Base-by-base conservation (phyloP, 2,888 invertebrate species). In the Uropetala carovei region DNA sequence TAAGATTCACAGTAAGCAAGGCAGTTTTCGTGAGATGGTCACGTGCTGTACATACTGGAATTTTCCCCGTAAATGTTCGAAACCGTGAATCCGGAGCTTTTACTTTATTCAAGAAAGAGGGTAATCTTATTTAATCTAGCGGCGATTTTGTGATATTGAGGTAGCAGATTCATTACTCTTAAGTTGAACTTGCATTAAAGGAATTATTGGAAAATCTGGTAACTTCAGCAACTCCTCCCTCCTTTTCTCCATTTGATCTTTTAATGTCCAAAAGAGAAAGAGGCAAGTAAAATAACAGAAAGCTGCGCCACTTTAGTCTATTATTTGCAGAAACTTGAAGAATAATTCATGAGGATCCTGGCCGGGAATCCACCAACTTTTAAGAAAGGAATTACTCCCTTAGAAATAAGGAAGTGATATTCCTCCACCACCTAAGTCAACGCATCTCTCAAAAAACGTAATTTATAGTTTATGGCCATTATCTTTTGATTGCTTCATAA, bases 151-250 rank as follows among this genome's bases (percentile, higher is more conserved):
- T 43, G 43, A 43, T 43, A 43, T 43, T 5, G 43, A 43, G 43
- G 43, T 43, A 43, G 43, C 1, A 43, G 43, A 43, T 43, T 43
- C 43, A 43, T 1, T 43, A 3, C 5, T 43, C 43, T 43, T 43
- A 43, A 43, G 3, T 43, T 43, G 43, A 5, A 43, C 43, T 27
- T 18, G n/a, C n/a, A 75, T 75, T 10, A 75, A 75, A 75, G 75
- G 75, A 75, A 18, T 75, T 18, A 75, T n/a, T n/a, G 75, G 75
- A 75, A 75, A 75, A 75, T 11, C 75, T 75, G 27, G 85, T 11
- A 58, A 57, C 85, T 85, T 85, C 7, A 22, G 57, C 22, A 22
- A 58, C 18, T 83, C 57, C 57, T 11, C 57, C 22, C 22, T 22
- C 22, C 75, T 22, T 75, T 75, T 57, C 56, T 14, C 57, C 58